Evolutionary conservation across 2,888 invertebrate species (phyloP).

Genomic region (Leptinotarsa haldemani): DNA sequence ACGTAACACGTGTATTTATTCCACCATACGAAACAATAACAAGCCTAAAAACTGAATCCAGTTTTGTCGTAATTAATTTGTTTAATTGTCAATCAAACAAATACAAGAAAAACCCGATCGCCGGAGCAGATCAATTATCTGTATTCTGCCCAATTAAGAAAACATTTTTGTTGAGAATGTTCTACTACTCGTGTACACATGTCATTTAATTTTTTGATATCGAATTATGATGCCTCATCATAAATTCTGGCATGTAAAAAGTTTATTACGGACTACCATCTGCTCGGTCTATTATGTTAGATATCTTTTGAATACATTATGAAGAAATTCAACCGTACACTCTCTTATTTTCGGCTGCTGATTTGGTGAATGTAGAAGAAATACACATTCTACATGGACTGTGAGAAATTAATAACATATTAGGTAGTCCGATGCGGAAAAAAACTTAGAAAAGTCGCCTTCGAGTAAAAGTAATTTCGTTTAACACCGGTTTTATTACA

Average conservation of each 20-base stretch:
- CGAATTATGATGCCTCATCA: constrained; percentile 30
- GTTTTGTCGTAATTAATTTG: constrained; percentile 33
- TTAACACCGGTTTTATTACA: neutral
- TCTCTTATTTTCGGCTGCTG: constrained; percentile 14
- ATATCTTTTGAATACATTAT: constrained; percentile 30
- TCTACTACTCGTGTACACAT: constrained; percentile 18
- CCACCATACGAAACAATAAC: constrained; percentile 3
- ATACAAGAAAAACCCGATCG: constrained; percentile 40
- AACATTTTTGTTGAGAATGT: constrained; percentile 23
- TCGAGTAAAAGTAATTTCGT: constrained; percentile 5
- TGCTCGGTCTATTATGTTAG: constrained; percentile 28
- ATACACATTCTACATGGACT: neutral
- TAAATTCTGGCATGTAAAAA: constrained; percentile 33
- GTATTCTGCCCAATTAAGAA: constrained; percentile 30
- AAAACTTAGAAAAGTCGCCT: neutral
- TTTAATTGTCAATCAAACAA: constrained; percentile 42
- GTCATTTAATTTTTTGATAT: constrained; percentile 27
- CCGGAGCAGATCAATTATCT: constrained; percentile 32
- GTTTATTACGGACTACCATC: constrained; percentile 29
- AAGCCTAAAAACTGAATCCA: constrained; percentile 16
- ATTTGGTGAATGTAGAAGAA: constrained; percentile 14
- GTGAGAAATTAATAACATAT: constrained; percentile 3
- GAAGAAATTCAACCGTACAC: constrained; percentile 22
- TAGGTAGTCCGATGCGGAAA: neutral
- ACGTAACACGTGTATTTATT: constrained; percentile 12